phyloP scores from a whole-genome alignment of 2,797 vertebrate genomes.

The Tadarida brasiliensis region DNA sequence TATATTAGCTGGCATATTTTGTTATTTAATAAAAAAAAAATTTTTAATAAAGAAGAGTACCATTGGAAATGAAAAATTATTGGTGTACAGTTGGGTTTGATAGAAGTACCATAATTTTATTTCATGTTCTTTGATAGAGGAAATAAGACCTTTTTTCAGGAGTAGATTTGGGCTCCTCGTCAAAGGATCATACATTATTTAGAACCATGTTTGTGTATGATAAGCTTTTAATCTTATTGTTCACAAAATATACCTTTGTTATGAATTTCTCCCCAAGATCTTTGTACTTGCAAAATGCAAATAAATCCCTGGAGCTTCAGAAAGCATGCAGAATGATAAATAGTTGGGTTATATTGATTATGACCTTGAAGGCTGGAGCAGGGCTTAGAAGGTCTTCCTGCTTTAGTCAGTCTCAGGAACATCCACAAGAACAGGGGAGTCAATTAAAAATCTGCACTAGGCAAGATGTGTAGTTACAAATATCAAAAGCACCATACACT shows the following conservation, averaged over 20 bases:
- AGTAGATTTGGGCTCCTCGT: conserved; percentile 63
- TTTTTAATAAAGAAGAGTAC: conserved; percentile 75
- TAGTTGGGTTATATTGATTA: neutral
- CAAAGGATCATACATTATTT: conserved; percentile 77
- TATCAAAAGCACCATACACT: neutral
- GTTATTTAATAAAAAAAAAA: conserved; percentile 76
- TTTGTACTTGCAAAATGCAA: conserved; percentile 67
- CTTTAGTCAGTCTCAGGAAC: neutral
- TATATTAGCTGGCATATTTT: conserved; percentile 67
- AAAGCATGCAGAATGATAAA: conserved; percentile 41
- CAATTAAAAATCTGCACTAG: neutral
- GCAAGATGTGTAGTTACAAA: neutral
- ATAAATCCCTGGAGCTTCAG: conserved; percentile 46
- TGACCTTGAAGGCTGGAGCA: conserved; percentile 31
- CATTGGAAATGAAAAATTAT: conserved; percentile 73
- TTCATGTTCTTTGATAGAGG: conserved; percentile 65
- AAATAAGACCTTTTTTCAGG: conserved; percentile 66
- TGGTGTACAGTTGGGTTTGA: conserved; percentile 71
- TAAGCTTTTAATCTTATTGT: conserved; percentile 74
- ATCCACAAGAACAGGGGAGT: neutral
- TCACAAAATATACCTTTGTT: conserved; percentile 55
- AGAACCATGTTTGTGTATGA: conserved; percentile 58
- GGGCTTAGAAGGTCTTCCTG: neutral
- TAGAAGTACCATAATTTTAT: conserved; percentile 64
- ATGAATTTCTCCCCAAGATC: conserved; percentile 58